phyloP scores from a whole-genome alignment of 2,797 vertebrate species.

The Vireo griseus region DNA sequence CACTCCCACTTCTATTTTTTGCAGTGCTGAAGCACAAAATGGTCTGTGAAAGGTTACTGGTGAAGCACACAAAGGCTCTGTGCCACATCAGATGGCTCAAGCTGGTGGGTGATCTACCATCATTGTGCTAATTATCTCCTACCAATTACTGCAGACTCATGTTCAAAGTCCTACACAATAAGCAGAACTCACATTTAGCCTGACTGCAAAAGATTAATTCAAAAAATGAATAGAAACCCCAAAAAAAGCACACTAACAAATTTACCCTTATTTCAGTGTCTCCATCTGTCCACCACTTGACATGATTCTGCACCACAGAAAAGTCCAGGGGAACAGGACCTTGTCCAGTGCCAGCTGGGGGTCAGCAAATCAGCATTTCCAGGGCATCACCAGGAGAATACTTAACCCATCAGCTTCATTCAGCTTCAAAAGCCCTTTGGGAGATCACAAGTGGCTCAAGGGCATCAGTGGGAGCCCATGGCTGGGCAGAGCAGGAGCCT shows the following conservation, averaged over 20 bases:
- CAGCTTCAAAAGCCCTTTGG: neutral
- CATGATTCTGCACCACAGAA: fast-evolving
- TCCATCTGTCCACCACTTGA: neutral
- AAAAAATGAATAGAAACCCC: neutral
- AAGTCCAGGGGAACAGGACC: neutral
- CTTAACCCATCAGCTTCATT: neutral
- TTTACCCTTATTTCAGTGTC: neutral
- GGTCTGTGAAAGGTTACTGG: neutral
- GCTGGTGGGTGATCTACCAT: neutral
- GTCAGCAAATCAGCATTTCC: neutral
- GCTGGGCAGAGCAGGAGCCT: neutral
- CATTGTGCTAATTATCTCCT: neutral
- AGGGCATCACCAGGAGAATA: neutral
- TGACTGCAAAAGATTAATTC: neutral
- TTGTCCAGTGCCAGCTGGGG: neutral
- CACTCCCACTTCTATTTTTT: neutral
- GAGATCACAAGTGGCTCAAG: fast-evolving
- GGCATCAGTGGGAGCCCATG: fast-evolving
- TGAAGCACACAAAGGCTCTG: neutral
- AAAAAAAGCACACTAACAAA: neutral
- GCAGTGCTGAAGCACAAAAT: neutral
- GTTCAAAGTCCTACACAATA: neutral
- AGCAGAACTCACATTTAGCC: neutral
- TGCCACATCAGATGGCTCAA: neutral
- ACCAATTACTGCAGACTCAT: neutral